phyloP scores from a whole-genome alignment of 2,113 vertebrate species.

The Litocranius walleri region DNA sequence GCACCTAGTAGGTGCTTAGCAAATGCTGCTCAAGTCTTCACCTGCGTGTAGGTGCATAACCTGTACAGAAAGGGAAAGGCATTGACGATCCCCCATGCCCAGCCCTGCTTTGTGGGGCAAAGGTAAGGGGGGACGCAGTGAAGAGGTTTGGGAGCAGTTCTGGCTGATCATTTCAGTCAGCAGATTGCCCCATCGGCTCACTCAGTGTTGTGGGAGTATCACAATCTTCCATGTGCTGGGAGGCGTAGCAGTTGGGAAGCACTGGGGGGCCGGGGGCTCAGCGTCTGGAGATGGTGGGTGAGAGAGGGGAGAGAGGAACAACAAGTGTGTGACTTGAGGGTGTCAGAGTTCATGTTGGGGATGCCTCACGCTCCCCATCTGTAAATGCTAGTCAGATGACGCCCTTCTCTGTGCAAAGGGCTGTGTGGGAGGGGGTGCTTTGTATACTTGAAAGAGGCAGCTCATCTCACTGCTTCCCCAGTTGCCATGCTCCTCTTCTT shows the following conservation, averaged over 20 bases:
- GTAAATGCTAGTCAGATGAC: background rate
- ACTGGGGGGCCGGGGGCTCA: background rate
- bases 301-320: background rate
- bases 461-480: background rate
- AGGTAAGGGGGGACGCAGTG: background rate
- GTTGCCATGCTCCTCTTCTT: background rate
- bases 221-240: background rate
- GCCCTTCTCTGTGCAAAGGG: background rate
- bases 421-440: too few relatives aligned
- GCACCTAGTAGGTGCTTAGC: background rate
- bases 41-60: background rate
- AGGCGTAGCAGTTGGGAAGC: background rate
- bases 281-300: background rate
- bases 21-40: background rate
- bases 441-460: background rate
- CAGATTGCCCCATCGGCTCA: too few relatives aligned
- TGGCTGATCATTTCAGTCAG: background rate
- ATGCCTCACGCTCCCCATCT: accelerated
- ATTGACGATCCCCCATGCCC: background rate
- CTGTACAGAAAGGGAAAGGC: background rate
- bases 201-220: background rate
- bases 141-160: background rate
- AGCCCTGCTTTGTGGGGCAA: background rate
- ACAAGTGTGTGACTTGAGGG: background rate
- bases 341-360: background rate